These are phyloP conservation scores for Tipula helvola DNA, from an alignment of 2,888 invertebrate genomes.

Conservation along the genomic window DNA sequence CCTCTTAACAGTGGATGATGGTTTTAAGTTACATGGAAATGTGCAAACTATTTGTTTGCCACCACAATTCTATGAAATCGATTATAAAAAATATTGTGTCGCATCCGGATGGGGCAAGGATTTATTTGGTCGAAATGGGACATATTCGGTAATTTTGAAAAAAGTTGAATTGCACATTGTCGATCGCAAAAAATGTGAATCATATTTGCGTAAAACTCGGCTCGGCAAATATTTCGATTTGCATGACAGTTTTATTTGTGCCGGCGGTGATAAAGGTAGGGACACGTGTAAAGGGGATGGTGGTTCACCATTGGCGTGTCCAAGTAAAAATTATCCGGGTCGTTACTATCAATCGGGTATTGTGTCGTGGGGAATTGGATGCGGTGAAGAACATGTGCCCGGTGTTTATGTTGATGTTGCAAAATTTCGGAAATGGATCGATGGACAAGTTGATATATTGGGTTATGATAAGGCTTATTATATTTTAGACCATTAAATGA, in stretches of 20 bases:
- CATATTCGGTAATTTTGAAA: constrained; percentile 52
- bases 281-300: constrained; percentile 70
- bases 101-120: constrained; percentile 34
- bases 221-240: constrained; percentile 54
- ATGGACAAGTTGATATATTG: constrained; percentile 35
- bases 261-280: constrained; percentile 57
- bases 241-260: constrained; percentile 60
- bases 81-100: constrained; percentile 23
- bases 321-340: constrained; percentile 37
- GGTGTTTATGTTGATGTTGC: constrained; percentile 65
- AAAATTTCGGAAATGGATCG: constrained; percentile 54
- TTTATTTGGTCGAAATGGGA: constrained; percentile 35
- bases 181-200: constrained; percentile 35
- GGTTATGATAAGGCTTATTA: constrained; percentile 20
- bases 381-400: constrained; percentile 51
- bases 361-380: constrained; percentile 75
- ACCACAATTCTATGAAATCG: constrained; percentile 31
- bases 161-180: constrained; percentile 61
- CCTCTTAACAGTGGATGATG: constrained; percentile 47
- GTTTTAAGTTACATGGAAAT: constrained; percentile 51
- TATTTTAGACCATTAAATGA: constrained; percentile 19
- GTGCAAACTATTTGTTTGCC: constrained; percentile 59
- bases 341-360: constrained; percentile 42
- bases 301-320: constrained; percentile 66
- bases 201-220: constrained; percentile 43